These are phyloP conservation scores for Prosapia bicincta DNA, from an alignment of 2,888 invertebrate genomes.

Conservation along the genomic window DNA sequence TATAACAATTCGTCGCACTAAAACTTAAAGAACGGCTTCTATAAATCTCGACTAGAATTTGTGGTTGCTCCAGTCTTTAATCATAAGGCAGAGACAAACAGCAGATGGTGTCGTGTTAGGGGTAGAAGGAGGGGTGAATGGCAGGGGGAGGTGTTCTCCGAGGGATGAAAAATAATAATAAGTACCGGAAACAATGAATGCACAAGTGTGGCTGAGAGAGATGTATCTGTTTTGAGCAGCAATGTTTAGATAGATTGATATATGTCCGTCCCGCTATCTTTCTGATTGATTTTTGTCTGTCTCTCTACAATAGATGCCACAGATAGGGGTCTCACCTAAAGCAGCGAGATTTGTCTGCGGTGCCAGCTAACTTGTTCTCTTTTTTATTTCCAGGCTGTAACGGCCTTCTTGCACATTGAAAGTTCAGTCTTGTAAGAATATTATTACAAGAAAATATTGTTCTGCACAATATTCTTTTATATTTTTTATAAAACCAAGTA, in stretches of 20 bases:
- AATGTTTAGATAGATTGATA: neutral
- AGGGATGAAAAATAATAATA: neutral
- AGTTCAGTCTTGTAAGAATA: too few relatives aligned
- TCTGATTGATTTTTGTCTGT: neutral
- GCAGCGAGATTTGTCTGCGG: neutral
- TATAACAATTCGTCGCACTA: too few relatives aligned
- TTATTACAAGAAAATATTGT: too few relatives aligned
- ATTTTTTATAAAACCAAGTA: too few relatives aligned
- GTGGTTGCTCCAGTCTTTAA: neutral
- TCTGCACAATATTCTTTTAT: too few relatives aligned
- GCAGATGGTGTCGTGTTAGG: neutral
- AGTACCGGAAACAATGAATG: neutral
- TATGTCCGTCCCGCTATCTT: neutral
- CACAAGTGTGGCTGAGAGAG: neutral
- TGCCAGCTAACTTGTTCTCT: too few relatives aligned
- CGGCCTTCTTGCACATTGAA: too few relatives aligned
- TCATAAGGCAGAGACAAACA: neutral
- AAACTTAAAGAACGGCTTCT: neutral
- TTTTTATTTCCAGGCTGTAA: too few relatives aligned
- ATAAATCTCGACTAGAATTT: neutral
- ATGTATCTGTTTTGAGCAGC: neutral
- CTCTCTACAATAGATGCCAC: neutral
- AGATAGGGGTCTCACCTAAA: neutral
- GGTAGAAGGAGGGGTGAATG: neutral
- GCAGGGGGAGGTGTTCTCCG: neutral